Evolutionary conservation across 2,888 invertebrate species (phyloP).

Genomic region (Oxytorus armatus): DNA sequence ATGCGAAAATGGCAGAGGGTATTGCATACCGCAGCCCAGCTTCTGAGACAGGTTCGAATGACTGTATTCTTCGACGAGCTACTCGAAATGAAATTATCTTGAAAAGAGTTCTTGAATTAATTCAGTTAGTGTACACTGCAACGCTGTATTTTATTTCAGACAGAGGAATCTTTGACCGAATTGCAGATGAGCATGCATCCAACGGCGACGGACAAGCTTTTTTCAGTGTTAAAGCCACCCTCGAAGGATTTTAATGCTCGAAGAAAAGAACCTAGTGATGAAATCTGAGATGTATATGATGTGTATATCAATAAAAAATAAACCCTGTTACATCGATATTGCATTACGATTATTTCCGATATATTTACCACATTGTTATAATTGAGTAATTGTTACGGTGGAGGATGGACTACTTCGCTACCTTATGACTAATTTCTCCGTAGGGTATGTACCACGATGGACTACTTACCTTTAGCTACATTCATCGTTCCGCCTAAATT

Average conservation of each 20-base stretch:
- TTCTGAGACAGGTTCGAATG: constrained; percentile 89
- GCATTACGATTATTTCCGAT: constrained; percentile 10
- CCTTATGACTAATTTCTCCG: too few relatives aligned
- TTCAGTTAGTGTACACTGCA: too few relatives aligned
- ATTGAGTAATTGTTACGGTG: neutral
- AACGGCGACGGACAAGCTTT: constrained; percentile 85
- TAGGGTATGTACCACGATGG: too few relatives aligned
- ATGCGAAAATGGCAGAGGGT: constrained; percentile 93
- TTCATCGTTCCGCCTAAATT: neutral
- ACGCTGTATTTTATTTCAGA: constrained; percentile 85
- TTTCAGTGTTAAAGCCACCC: constrained; percentile 84
- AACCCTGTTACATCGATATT: constrained; percentile 50
- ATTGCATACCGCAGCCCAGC: constrained; percentile 89
- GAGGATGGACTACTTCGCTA: neutral
- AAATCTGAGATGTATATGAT: constrained; percentile 59
- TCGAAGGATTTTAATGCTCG: constrained; percentile 76
- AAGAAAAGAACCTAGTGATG: constrained; percentile 66
- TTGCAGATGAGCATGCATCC: constrained; percentile 88
- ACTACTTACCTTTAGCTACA: too few relatives aligned
- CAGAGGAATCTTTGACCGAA: constrained; percentile 91
- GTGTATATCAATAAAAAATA: constrained; percentile 55
- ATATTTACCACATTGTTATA: neutral
- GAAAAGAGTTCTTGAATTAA: too few relatives aligned
- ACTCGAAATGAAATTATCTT: neutral
- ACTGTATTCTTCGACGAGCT: neutral